Conservation (phyloP, 1,140 invertebrate species). For the fruit fly (Drosophila melanogaster) region Release_6_plus_ISO1_MT NT_033779.5:13549001-13549500, state of each 20-base stretch:
- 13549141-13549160: slow-evolving; percentile 42
- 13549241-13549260: not conserved
- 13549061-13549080: slow-evolving; percentile 10
- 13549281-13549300: slow-evolving; percentile 10
- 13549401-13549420: not conserved
- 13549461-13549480: too few species aligned
- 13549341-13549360: not conserved
- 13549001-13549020: slow-evolving; percentile 52
- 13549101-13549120: slow-evolving; percentile 36
- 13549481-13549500: too few species aligned
- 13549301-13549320: slow-evolving; percentile 5
- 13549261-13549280: slow-evolving; percentile 14
- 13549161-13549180: slow-evolving; percentile 41
- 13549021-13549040: slow-evolving; percentile 29
- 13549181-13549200: slow-evolving; percentile 4
- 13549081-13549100: slow-evolving; percentile 17
- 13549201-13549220: slow-evolving; percentile 12
- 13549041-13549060: slow-evolving; percentile 1
- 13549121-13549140: slow-evolving; percentile 41
- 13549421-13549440: not conserved
- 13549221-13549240: slow-evolving; percentile 4
- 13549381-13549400: not conserved
- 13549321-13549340: slow-evolving; percentile 3
- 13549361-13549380: not conserved
- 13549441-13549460: not conserved